Evolutionary conservation across 2,797 vertebrate genomes (phyloP).

Genomic region (Fratercula arctica): DNA sequence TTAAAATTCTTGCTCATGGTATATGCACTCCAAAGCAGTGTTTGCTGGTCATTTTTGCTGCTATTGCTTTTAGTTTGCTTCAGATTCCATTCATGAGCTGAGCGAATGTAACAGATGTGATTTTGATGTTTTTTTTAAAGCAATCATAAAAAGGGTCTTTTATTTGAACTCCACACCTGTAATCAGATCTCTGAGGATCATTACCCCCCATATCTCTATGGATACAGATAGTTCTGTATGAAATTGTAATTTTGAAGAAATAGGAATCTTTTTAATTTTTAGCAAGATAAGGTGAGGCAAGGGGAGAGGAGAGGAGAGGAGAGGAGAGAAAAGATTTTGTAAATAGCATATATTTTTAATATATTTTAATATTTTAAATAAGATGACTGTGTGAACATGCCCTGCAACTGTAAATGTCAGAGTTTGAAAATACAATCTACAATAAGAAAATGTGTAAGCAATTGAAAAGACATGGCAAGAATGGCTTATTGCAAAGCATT

Average conservation of each 20-base stretch:
- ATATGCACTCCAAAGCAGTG: background rate
- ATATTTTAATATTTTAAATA: background rate
- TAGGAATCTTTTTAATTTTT: background rate
- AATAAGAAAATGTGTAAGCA: background rate
- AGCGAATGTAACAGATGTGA: fast-evolving
- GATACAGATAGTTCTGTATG: background rate
- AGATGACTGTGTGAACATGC: background rate
- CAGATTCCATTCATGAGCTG: background rate
- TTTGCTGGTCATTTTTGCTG: background rate
- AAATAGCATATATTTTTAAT: background rate
- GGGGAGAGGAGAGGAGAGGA: background rate
- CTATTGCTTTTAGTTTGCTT: background rate
- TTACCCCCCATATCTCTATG: background rate
- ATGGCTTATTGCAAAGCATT: background rate
- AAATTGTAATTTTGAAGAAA: background rate
- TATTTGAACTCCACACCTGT: background rate
- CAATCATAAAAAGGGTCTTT: background rate
- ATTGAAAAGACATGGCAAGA: background rate
- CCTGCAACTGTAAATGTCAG: background rate
- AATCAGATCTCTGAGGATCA: background rate
- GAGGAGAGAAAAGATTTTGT: background rate
- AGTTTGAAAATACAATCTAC: background rate
- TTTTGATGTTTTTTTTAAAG: background rate
- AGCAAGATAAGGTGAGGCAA: background rate
- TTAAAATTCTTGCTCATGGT: background rate